Base-by-base conservation (phyloP, 92 coral and sea anemone genomes). In the Actinostola sp. region DNA sequence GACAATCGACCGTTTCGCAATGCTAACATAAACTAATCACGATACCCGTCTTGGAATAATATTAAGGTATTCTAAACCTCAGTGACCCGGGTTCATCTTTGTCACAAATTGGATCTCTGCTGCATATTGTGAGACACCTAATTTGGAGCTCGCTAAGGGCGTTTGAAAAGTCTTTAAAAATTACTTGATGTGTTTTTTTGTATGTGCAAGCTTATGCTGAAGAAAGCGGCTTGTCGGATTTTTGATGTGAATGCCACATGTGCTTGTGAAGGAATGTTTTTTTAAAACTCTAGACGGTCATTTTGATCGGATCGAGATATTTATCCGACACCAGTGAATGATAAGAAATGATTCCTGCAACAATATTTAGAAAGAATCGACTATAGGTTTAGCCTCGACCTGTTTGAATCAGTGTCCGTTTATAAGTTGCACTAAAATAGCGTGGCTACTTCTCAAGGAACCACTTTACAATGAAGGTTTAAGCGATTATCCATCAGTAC, bases 231-330 rank as follows among this genome's bases (percentile, higher is more conserved):
- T 68, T 68, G 74, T 68, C 74, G 38, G 41, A 42, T 50, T 68
- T 45, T 68, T 68, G 74, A 68, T 68, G 74, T 68, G 74, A 49
- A 68, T 68, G 74, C 74, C 74, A 68, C 74, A 68, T 68, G 74
- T 68, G 74, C 74, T 73, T 56, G 81, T 55, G 72, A 50, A 75
- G 81, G 81, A 75, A 75, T 75, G 81, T 75, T 75, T 75, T 68
- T 67, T 68, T 68, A 19, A 66, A 68, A 68, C 74, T 68, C 74
- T 68, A 68, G 74, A 68, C 62, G 74, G 35, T 68, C 74, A 51
- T 50, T 68, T 27, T 68, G 74, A 68, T 68, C 59, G 57, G 74
- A 68, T 68, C 48, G 74, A 68, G 74, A 68, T 68, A 56, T 68
- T 68, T 68, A 68, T 68, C 74, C 74, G 74, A 68, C 74, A 35